Evolutionary conservation across 2,797 vertebrate species (phyloP).

Genomic region (Pseudomugil tenellus): DNA sequence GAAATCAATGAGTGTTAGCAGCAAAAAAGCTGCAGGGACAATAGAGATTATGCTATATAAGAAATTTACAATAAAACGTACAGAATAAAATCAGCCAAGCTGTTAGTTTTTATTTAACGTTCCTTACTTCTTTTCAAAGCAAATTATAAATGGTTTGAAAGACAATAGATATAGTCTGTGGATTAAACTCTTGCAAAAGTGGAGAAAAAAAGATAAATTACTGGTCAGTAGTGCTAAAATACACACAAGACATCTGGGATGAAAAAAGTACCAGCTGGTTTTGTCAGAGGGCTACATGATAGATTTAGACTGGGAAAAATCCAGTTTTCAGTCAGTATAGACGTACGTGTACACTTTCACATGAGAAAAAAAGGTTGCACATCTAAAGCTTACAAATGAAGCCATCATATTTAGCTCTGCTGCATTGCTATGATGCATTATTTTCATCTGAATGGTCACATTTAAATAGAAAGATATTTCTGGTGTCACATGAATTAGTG

Average conservation of each 20-base stretch:
- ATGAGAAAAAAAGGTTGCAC: not conserved
- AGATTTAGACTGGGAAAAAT: not conserved
- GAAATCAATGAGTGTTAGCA: not conserved
- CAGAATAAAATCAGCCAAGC: not conserved
- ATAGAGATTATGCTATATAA: not conserved
- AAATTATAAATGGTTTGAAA: not conserved
- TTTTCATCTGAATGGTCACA: not conserved
- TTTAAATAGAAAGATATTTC: conserved; percentile 6
- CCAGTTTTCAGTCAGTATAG: conserved; percentile 11
- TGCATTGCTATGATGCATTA: not conserved
- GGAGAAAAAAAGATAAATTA: not conserved
- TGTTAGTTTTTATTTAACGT: not conserved
- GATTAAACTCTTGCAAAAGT: not conserved
- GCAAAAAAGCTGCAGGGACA: not conserved
- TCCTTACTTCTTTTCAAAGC: not conserved
- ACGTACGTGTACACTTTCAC: not conserved
- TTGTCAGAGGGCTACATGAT: not conserved
- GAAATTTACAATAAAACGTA: not conserved
- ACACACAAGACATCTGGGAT: not conserved
- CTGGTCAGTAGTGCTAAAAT: no score
- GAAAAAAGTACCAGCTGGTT: not conserved
- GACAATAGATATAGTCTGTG: not conserved
- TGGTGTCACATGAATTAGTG: not conserved
- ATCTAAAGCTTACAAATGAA: not conserved
- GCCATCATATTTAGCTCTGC: not conserved